These are phyloP conservation scores for Noctua janthina DNA, from an alignment of 2,888 invertebrate genomes.

Conservation along the genomic window DNA sequence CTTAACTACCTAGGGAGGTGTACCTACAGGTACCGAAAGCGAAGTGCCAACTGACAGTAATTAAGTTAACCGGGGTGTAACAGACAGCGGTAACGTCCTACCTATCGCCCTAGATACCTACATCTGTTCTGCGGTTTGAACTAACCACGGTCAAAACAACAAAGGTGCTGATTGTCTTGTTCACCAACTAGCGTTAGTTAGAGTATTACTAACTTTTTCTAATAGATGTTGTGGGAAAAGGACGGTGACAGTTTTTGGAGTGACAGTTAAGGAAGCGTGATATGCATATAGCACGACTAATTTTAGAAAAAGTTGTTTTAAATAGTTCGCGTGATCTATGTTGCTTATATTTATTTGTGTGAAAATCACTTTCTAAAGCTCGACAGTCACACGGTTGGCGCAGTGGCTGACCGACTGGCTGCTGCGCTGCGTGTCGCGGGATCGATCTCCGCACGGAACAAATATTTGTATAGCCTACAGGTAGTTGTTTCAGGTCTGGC, in stretches of 20 bases:
- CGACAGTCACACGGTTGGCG: too few relatives aligned
- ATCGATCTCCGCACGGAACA: too few relatives aligned
- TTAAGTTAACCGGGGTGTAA: slow-evolving; percentile 47
- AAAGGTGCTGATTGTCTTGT: slow-evolving; percentile 9
- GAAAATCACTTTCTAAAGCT: background rate
- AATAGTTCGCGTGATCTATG: background rate
- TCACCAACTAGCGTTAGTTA: background rate
- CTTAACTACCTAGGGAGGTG: slow-evolving; percentile 30
- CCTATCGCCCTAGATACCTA: slow-evolving; percentile 33
- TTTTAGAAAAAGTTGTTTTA: background rate
- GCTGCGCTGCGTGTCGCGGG: too few relatives aligned
- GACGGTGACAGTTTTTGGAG: too few relatives aligned
- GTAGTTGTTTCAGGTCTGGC: too few relatives aligned
- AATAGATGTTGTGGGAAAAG: background rate
- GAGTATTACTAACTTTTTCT: slow-evolving; percentile 11
- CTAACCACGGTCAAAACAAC: slow-evolving; percentile 21
- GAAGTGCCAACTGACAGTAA: slow-evolving; percentile 54
- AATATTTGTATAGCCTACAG: too few relatives aligned
- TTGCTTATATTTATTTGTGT: too few relatives aligned
- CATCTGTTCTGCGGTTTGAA: slow-evolving; percentile 36
- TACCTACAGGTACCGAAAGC: slow-evolving; percentile 13
- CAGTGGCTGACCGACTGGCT: too few relatives aligned
- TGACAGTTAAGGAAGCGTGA: too few relatives aligned
- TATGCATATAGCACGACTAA: too few relatives aligned
- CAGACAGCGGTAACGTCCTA: slow-evolving; percentile 40